phyloP scores from a whole-genome alignment of 2,888 invertebrate species.

The Oconnorella tubifera region DNA sequence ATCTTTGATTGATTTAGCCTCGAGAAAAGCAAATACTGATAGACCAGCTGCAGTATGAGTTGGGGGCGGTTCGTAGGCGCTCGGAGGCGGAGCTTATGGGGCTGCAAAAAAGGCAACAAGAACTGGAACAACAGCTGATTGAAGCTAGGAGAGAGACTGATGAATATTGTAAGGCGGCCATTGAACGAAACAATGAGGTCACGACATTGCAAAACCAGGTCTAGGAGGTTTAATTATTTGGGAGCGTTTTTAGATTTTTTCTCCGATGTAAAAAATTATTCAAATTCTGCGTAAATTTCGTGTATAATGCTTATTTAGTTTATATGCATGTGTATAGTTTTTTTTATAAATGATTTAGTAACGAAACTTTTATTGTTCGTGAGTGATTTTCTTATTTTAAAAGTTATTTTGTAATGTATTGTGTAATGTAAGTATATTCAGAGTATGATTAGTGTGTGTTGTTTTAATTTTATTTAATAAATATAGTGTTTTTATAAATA shows the following conservation, averaged over 20 bases:
- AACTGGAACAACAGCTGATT: slow-evolving; percentile 47
- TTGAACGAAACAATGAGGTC: slow-evolving; percentile 52
- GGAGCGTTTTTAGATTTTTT: too few species aligned
- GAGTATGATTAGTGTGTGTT: neutral
- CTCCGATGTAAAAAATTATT: too few species aligned
- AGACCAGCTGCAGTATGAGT: slow-evolving; percentile 52
- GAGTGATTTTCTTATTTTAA: too few species aligned
- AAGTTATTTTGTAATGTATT: too few species aligned
- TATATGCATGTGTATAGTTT: too few species aligned
- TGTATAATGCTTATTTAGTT: too few species aligned
- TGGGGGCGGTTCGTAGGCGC: slow-evolving; percentile 42
- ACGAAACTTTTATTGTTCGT: too few species aligned
- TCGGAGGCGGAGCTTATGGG: slow-evolving; percentile 44
- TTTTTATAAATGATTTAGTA: too few species aligned
- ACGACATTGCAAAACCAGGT: slow-evolving; percentile 49
- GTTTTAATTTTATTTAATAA: neutral
- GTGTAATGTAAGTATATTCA: too few species aligned
- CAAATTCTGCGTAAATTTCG: too few species aligned
- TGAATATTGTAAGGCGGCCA: slow-evolving; percentile 50
- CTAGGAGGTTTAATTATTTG: too few species aligned
- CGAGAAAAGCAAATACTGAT: slow-evolving; percentile 49
- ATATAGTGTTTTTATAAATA: slow-evolving; percentile 23
- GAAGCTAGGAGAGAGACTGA: slow-evolving; percentile 53
- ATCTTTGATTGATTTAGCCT: too few species aligned
- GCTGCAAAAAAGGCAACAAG: slow-evolving; percentile 43